phyloP scores from a whole-genome alignment of 2,113 vertebrate genomes.

The Bos indicus region DNA sequence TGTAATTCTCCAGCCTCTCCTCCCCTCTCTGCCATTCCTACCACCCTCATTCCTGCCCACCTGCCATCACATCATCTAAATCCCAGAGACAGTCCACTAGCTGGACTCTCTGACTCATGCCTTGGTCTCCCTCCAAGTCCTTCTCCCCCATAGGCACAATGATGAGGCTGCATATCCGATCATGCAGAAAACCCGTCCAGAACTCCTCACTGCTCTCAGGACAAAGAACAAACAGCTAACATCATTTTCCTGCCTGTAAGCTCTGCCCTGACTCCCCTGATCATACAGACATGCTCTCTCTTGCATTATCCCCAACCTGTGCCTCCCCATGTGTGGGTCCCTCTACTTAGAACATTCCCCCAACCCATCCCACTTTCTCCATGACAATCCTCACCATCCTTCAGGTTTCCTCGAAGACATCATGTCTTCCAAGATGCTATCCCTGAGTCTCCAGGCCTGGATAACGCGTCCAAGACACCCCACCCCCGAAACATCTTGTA shows the following conservation, averaged over 20 bases:
- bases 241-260: not conserved
- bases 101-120: not conserved
- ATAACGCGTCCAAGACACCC: not conserved
- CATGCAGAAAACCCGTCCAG: not conserved
- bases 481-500: not conserved
- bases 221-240: not conserved
- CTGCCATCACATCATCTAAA: not conserved
- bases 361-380: not conserved
- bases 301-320: not conserved
- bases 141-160: not conserved
- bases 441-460: not conserved
- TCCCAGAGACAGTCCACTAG: too few relatives aligned
- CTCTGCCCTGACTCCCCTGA: accelerated
- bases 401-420: not conserved
- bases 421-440: not conserved
- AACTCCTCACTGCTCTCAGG: not conserved
- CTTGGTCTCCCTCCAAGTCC: not conserved
- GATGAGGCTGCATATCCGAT: not conserved
- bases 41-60: not conserved
- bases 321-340: not conserved
- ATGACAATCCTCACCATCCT: not conserved
- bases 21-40: accelerated
- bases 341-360: not conserved
- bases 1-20: not conserved
- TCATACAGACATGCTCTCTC: not conserved